Evolutionary conservation across 2,113 vertebrate species (phyloP), one percentile per base, ranked within the genome.

Genomic region (Sitta europaea): DNA sequence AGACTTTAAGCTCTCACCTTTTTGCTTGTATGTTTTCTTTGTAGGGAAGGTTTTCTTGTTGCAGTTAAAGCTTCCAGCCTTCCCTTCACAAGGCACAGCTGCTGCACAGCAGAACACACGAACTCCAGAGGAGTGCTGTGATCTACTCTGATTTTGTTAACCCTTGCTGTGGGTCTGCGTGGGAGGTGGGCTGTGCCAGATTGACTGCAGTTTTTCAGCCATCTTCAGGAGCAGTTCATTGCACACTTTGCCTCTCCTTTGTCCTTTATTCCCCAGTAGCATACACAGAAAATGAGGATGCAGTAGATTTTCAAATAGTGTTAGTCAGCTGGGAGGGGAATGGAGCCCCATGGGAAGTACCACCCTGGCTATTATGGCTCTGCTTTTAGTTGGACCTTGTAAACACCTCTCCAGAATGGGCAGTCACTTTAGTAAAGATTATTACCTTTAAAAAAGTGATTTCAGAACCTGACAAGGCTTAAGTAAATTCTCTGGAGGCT

Each of bases 261-360:
- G 17, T 65, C 33, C 25, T 73, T 55, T 36, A 4, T n/a, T 62
- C 17, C 31, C 21, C 47, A 31, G n/a, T 4, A 57, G 35, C 23
- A 55, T 4, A 20, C 20, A 74, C 13, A 66, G 43, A 74, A 62
- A 90, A 68, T 62, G 27, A 58, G 54, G 40, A 27, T 10, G 33
- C 27, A 14, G 27, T 31, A 57, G 53, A 19, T 7, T 71, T 29
- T 65, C 29, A 88, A 54, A 47, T 1, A 57, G 15, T 5, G 4
- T 59, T 43, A 33, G 20, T 42, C 22, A 21, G 9, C 6, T 31
- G 25, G 36, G 29, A 81, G 31, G 25, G 50, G 12, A 79, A 72
- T 27, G 25, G 33, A 0, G 1, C 48, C 81, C 35, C 0, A 0
- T 43, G 53, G 38, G 31, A 8, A 10, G 2, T 55, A 13, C 74